Evolutionary conservation across 23 tunicate species (phyloP), one percentile per base, ranked within the genome.

Genomic region (Halocynthia aurantium): DNA sequence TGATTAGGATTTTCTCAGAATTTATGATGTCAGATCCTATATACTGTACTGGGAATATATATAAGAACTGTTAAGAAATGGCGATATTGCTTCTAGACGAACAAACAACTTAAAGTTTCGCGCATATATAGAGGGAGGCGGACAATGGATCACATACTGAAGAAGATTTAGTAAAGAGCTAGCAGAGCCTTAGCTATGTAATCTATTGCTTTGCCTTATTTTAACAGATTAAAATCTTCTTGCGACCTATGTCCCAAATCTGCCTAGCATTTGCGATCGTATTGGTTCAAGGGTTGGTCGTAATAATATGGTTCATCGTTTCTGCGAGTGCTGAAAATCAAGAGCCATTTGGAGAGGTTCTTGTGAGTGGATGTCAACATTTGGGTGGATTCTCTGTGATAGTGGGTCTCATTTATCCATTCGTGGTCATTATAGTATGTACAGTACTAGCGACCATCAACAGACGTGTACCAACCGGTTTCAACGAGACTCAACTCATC

Each of bases 201-300:
- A 31, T 31, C 44, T 31, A 31, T 0, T 31, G 44, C 44, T 31
- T 31, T 31, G 44, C 44, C 22, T 65, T 65, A 44, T 71, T 71
- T 51, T 10, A 15, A 71, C 57, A 87, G 93, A 76, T 78, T 17
- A 82, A 77, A 65, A 62, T 51, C 56, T 82, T 82, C 52, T 68
- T 82, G 69, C 75, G 10, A 10, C 86, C 93, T 22, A 77, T 64
- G 21, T 82, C 54, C 60, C 93, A 87, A 71, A 72, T 87, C 75
- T 63, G 78, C 0, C 55, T 79, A 6, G 55, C 82, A 8, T 70
- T 77, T 31, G 54, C 70, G 6, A 67, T 87, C 53, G 61, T 72
- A 6, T 68, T 87, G 12, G 67, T 87, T 10, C 93, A 87, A 87
- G 82, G 60, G 6, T 65, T 76, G 53, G 76, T 82, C 8, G 10